A percentile compares a stretch with the other conserved stretches of the same genome.
phyloP scores from a whole-genome alignment of 1,140 invertebrate species.

The Venustaconcha ellipsiformis region DNA sequence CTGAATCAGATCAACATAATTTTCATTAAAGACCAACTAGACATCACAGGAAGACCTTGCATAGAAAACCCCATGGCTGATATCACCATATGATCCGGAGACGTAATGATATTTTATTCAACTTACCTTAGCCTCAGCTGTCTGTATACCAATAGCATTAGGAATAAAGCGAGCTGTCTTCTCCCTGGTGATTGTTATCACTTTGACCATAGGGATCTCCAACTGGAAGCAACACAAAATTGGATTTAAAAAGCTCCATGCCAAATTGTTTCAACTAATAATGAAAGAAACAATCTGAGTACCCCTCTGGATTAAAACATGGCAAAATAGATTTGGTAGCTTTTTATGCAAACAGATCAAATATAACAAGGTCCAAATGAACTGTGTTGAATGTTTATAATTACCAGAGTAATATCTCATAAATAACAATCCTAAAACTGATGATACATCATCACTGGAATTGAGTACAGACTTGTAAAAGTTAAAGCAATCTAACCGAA shows the following conservation, averaged over 20 bases:
- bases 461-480: too few species aligned
- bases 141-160: slow-evolving; percentile 89
- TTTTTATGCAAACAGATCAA: not conserved
- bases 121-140: slow-evolving; percentile 80
- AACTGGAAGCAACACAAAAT: slow-evolving; percentile 48
- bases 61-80: too few species aligned
- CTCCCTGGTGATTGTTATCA: slow-evolving; percentile 89
- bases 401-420: not conserved
- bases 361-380: not conserved
- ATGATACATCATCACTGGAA: too few species aligned
- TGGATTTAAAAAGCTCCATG: not conserved
- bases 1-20: too few species aligned
- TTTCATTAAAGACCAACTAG: too few species aligned
- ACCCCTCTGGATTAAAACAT: not conserved
- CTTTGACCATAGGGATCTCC: slow-evolving; percentile 78
- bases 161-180: slow-evolving; percentile 89
- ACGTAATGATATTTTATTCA: not conserved
- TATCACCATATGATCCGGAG: too few species aligned
- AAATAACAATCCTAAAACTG: not conserved
- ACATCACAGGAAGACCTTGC: too few species aligned
- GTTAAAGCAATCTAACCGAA: too few species aligned
- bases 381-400: not conserved
- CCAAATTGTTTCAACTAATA: not conserved
- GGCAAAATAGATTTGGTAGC: not conserved
- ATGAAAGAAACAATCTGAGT: not conserved